Evolutionary conservation across 2,797 vertebrate genomes (phyloP), one percentile per base, ranked within the genome.

Genomic region (Galaxias olidus): DNA sequence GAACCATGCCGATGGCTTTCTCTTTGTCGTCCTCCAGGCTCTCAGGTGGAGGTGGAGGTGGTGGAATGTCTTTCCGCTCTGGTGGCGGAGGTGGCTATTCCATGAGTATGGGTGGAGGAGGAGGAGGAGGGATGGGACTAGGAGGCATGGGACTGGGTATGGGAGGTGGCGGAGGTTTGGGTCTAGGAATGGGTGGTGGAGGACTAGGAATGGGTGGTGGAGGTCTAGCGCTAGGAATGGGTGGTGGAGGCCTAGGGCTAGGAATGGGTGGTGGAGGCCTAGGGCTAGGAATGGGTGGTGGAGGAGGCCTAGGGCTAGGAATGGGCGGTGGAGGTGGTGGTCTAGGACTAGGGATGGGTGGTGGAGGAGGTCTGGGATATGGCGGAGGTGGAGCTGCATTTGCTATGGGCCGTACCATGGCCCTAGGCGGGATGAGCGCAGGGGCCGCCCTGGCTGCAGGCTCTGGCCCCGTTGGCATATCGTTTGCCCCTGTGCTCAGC

Each of bases 321-420:
- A 40, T 51, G 11, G 68, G 71, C 3, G 52, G 45, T 18, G 65
- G 72, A 4, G 15, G 56, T 4, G 48, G 51, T 14, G 40, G 19
- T 14, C 47, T 40, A 13, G 56, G 56, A 41, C 11, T 10, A 6
- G 40, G 50, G 54, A 18, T 17, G 14, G 57, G 51, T 17, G 45
- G 18, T 4, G 52, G 52, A 18, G 50, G n/a, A 9, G 50, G 19
- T 30, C 4, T 30, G 17, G 57, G 57, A 4, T 45, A 13, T 9
- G 56, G 50, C 14, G 69, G 48, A 30, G 66, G 65, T 30, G 0
- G 59, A 47, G n/a, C 79, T 40, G 81, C 81, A 50, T 82, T 82
- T 46, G 47, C 70, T 61, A 77, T 84, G 71, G 79, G 81, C 4
- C 76, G 81, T 41, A 77, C 70, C 12, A 42, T 82, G 10, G 69